Evolutionary conservation across 2,113 vertebrate species (phyloP).

Genomic region (Catharus bicknelli): DNA sequence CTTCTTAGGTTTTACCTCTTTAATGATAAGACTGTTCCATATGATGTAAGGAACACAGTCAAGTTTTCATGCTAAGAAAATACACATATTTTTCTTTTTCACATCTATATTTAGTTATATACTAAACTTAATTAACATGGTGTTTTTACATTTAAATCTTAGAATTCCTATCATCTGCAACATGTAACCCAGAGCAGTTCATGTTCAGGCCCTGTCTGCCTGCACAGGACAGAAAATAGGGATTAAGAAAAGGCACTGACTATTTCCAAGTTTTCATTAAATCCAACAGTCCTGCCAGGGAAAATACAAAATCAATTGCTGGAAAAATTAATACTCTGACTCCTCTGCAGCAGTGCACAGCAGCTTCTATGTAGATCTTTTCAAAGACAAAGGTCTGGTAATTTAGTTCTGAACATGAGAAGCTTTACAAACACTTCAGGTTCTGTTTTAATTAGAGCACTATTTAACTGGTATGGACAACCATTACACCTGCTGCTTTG

Average conservation of each 20-base stretch:
- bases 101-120: not conserved
- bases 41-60: not conserved
- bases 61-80: not conserved
- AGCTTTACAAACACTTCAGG: not conserved
- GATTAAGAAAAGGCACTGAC: not conserved
- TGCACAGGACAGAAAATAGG: not conserved
- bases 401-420: not conserved
- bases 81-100: not conserved
- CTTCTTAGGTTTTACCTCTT: not conserved
- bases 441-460: not conserved
- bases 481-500: slow-evolving; percentile 24
- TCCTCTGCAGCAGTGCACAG: not conserved
- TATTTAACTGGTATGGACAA: not conserved
- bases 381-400: not conserved
- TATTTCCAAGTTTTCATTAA: not conserved
- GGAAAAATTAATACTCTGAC: not conserved
- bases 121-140: not conserved
- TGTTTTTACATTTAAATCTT: not conserved
- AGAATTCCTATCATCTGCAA: not conserved
- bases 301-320: not conserved
- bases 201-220: not conserved
- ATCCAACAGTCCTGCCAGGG: not conserved
- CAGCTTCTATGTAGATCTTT: not conserved
- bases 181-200: not conserved
- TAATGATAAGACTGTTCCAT: not conserved